These are phyloP conservation scores for Amyelois transitella DNA, from an alignment of 1,140 invertebrate genomes.

Conservation along the genomic window DNA sequence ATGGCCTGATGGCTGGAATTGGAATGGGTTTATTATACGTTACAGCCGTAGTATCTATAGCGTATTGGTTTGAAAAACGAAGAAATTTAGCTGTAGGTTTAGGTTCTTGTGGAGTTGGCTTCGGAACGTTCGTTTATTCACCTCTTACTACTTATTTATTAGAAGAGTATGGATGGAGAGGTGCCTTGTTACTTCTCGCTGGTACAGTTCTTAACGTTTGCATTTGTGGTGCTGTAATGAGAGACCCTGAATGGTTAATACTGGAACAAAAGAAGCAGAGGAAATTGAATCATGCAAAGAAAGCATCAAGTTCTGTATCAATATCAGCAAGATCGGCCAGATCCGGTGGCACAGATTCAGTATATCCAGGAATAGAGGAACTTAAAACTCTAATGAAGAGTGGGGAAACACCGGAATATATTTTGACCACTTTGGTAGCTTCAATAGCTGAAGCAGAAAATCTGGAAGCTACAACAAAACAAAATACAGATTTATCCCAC, in stretches of 20 bases:
- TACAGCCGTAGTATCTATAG: constrained; percentile 93
- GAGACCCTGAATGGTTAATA: constrained; percentile 87
- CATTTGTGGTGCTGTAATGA: constrained; percentile 91
- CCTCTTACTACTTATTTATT: constrained; percentile 85
- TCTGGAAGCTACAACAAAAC: constrained; percentile 64
- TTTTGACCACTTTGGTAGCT: constrained; percentile 79
- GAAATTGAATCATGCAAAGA: constrained; percentile 55
- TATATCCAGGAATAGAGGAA: constrained; percentile 80
- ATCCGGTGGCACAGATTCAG: constrained; percentile 69
- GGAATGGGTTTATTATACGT: constrained; percentile 92
- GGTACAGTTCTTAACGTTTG: constrained; percentile 92
- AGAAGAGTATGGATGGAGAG: constrained; percentile 88
- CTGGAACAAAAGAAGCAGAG: constrained; percentile 76
- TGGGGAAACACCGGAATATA: constrained; percentile 81
- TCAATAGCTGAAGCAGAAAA: constrained; percentile 71
- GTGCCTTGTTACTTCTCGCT: constrained; percentile 86
- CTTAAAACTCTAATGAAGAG: constrained; percentile 80
- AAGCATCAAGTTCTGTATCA: constrained; percentile 70
- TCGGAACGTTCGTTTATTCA: constrained; percentile 90
- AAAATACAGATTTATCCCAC: constrained; percentile 54
- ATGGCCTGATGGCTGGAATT: constrained; percentile 89
- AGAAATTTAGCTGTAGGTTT: constrained; percentile 94
- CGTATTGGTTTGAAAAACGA: constrained; percentile 96
- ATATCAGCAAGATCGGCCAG: constrained; percentile 68
- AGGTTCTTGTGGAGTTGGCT: constrained; percentile 91